Percentiles rank a stretch among this genome's conserved stretches.
Conservation (phyloP, 2,888 invertebrate genomes). For the Heliconius charithonia region DNA sequence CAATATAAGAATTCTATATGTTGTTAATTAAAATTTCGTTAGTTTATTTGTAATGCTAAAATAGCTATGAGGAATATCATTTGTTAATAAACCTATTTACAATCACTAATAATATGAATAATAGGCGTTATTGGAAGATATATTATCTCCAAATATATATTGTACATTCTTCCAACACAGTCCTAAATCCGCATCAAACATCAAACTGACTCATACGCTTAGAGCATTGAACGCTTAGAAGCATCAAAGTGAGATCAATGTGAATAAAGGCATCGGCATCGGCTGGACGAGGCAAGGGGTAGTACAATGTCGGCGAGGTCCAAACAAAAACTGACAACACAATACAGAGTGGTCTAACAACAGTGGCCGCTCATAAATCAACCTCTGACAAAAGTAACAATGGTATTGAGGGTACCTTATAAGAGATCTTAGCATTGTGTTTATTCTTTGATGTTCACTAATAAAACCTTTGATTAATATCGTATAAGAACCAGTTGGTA, state of each 20-base stretch:
- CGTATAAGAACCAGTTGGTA: slow-evolving; percentile 82
- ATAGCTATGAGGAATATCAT: background rate
- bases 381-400: slow-evolving; percentile 83
- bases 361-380: slow-evolving; percentile 84
- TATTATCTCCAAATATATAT: slow-evolving; percentile 18
- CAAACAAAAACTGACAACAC: slow-evolving; percentile 83
- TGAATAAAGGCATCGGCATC: slow-evolving; percentile 78
- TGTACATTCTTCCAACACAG: slow-evolving; percentile 25
- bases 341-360: slow-evolving; percentile 81
- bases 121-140: background rate
- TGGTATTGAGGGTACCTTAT: slow-evolving; percentile 84
- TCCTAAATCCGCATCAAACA: slow-evolving; percentile 47
- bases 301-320: slow-evolving; percentile 81
- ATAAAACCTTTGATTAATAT: slow-evolving; percentile 85
- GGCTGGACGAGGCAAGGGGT: slow-evolving; percentile 77
- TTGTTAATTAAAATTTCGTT: background rate
- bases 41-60: background rate
- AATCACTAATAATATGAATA: background rate
- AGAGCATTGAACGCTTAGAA: slow-evolving; percentile 74
- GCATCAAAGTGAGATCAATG: slow-evolving; percentile 80
- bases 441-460: slow-evolving; percentile 83
- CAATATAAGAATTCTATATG: background rate
- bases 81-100: slow-evolving; percentile 8
- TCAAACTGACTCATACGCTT: slow-evolving; percentile 59
- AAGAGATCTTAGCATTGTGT: slow-evolving; percentile 83